A percentile compares a stretch with the other conserved stretches of the same genome.
These are phyloP conservation scores for Morpho helenor DNA, from an alignment of 2,888 invertebrate genomes.

Conservation along the genomic window DNA sequence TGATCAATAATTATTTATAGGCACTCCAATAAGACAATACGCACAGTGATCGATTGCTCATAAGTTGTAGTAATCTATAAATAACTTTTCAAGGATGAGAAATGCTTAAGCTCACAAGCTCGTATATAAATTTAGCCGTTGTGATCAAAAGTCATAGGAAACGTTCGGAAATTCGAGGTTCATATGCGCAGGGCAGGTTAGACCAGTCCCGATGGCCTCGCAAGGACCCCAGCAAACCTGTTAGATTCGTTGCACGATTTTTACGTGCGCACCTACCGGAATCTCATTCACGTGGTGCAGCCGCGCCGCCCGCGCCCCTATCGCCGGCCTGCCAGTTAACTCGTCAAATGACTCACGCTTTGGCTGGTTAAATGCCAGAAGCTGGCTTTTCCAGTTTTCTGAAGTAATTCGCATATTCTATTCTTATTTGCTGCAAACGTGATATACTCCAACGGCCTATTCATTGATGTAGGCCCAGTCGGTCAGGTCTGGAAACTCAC, in stretches of 20 bases:
- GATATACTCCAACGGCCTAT: constrained; percentile 34
- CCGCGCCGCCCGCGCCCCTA: constrained; percentile 53
- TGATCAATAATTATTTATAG: constrained; percentile 63
- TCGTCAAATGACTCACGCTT: constrained; percentile 77
- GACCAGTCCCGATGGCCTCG: constrained; percentile 78
- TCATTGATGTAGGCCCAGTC: constrained; percentile 9
- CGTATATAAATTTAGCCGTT: constrained; percentile 8
- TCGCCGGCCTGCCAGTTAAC: constrained; percentile 65
- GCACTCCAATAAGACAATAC: constrained; percentile 43
- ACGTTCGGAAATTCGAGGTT: constrained; percentile 73
- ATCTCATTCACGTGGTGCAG: constrained; percentile 74
- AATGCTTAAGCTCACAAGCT: constrained; percentile 22
- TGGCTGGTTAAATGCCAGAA: constrained; percentile 72
- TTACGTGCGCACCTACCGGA: constrained; percentile 79
- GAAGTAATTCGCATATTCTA: constrained; percentile 69
- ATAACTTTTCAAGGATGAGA: constrained; percentile 2
- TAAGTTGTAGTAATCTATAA: constrained; percentile 21
- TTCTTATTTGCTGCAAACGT: constrained; percentile 41
- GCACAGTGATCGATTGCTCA: constrained; percentile 35
- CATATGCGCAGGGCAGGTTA: constrained; percentile 75
- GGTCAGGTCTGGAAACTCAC: constrained; percentile 1
- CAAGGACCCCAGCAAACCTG: constrained; percentile 79
- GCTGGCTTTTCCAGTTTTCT: constrained; percentile 77
- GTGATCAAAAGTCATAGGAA: constrained; percentile 62
- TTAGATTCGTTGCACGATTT: constrained; percentile 80